Conservation (phyloP, 2,113 vertebrate species). For the Peromyscus leucopus region DNA sequence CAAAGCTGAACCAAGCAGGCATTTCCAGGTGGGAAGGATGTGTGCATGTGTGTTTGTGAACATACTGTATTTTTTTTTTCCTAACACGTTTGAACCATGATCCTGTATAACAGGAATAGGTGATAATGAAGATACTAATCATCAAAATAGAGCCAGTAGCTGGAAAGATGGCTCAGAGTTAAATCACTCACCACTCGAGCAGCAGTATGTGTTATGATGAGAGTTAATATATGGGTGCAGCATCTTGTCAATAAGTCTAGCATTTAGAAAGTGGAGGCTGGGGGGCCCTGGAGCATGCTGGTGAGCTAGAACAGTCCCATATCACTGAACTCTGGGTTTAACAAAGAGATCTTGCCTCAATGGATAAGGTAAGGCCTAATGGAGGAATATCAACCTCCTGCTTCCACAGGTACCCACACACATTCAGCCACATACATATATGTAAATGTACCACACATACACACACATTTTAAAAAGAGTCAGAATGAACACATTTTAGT, state of each 20-base stretch:
- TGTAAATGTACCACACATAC: no score
- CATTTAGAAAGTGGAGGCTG: no score
- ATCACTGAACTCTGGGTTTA: background rate
- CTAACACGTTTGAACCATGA: constrained; percentile 28
- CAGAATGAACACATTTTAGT: background rate
- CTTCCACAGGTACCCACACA: background rate
- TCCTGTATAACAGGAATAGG: background rate
- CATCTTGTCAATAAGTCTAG: background rate
- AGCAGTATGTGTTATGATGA: background rate
- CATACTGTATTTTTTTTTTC: background rate
- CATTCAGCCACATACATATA: background rate
- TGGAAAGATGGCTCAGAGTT: background rate
- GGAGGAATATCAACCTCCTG: background rate
- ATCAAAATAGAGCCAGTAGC: background rate
- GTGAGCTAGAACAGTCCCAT: background rate
- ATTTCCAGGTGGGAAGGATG: background rate
- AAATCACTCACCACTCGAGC: background rate
- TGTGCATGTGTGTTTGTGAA: background rate
- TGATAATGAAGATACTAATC: background rate
- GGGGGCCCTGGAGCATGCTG: background rate
- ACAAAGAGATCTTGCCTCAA: background rate
- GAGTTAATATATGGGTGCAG: background rate
- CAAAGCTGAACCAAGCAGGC: background rate
- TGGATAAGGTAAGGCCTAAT: background rate
- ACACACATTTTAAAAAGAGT: background rate